These are phyloP conservation scores for Phaethornis superciliosus DNA, from an alignment of 2,113 vertebrate genomes.

Conservation along the genomic window DNA sequence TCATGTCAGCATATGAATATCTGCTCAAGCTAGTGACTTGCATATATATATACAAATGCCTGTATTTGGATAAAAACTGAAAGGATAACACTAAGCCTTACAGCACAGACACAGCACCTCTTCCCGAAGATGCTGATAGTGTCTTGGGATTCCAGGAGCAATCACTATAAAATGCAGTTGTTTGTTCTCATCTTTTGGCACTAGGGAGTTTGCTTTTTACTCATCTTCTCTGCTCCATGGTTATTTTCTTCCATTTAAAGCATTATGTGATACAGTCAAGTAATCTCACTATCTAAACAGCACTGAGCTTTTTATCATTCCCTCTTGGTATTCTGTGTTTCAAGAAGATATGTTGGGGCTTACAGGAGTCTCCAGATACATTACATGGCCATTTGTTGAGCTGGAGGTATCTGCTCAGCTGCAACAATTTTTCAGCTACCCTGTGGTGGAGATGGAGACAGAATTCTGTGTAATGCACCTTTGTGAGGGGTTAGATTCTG, in stretches of 20 bases:
- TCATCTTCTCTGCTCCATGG: background rate
- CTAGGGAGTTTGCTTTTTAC: background rate
- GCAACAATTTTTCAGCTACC: background rate
- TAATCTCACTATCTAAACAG: background rate
- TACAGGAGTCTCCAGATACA: background rate
- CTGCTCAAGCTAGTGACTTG: background rate
- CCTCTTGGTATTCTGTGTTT: background rate
- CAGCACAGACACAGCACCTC: background rate
- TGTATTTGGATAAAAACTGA: background rate
- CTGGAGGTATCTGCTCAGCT: background rate
- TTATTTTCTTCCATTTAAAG: background rate
- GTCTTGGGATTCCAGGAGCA: background rate
- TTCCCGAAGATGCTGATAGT: background rate
- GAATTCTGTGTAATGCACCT: background rate
- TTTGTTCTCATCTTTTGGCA: background rate
- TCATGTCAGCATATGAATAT: background rate
- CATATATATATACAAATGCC: background rate
- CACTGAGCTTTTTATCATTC: background rate
- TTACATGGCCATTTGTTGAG: background rate
- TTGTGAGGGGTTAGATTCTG: background rate
- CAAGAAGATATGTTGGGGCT: background rate
- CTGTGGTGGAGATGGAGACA: background rate
- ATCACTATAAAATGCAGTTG: background rate
- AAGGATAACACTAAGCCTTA: background rate
- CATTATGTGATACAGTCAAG: background rate